Conservation (phyloP, 2,113 vertebrate genomes). For the Macquaria ambigua region DNA sequence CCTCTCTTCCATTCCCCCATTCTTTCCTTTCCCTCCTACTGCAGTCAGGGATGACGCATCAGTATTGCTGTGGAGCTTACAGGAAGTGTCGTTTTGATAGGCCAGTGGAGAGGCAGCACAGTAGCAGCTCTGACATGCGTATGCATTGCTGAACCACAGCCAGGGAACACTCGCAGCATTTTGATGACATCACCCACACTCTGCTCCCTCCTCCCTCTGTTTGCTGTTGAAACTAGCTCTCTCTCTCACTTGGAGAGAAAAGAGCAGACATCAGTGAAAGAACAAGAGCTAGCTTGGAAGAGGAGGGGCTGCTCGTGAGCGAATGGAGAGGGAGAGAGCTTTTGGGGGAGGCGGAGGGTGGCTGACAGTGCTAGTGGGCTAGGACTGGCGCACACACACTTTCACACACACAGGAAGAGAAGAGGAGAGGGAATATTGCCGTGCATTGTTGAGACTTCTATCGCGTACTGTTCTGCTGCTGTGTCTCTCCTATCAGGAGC, state of each 20-base stretch:
- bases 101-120: conserved; percentile 71
- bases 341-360: conserved; percentile 62
- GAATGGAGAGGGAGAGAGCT: conserved; percentile 74
- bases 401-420: conserved; percentile 76
- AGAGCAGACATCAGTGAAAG: conserved; percentile 77
- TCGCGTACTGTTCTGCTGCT: conserved; percentile 55
- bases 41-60: conserved; percentile 85
- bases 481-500: conserved; percentile 38
- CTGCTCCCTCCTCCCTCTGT: conserved; percentile 59
- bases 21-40: conserved; percentile 67
- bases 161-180: conserved; percentile 84
- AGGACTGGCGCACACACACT: conserved; percentile 67
- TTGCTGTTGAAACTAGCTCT: conserved; percentile 73
- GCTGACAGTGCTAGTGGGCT: conserved; percentile 77
- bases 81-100: conserved; percentile 82
- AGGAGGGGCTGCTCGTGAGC: conserved; percentile 79
- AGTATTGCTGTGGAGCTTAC: conserved; percentile 76
- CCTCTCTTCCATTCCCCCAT: conserved; percentile 57
- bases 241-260: conserved; percentile 57
- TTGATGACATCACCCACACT: conserved; percentile 84
- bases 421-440: conserved; percentile 77
- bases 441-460: conserved; percentile 74
- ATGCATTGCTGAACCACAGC: conserved; percentile 79
- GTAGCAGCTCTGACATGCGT: conserved; percentile 78
- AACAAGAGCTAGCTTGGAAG: conserved; percentile 67